Base-by-base conservation (phyloP, 2,113 vertebrate genomes). In the Melierax canorus region DNA sequence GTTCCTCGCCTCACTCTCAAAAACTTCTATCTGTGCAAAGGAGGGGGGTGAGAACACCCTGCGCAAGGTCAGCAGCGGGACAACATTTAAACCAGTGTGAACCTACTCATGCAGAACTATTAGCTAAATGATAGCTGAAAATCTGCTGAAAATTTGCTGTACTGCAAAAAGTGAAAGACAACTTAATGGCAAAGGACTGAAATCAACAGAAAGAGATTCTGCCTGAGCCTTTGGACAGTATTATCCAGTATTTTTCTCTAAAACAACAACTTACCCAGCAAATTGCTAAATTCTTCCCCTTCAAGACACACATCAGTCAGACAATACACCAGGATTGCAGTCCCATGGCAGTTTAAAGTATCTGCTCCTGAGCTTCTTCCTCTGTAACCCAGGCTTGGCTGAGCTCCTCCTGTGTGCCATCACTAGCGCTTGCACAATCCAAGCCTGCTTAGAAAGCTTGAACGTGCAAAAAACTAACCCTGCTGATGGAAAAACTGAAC, bases 211-310 rank as follows among this genome's bases (percentile, higher is more conserved):
- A 45, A 64, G 18, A 94, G 55, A 53, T 30, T 66, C 78, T 48
- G 39, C 53, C 56, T 24, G 51, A 73, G 50, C 17, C 41, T 10
- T 0, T 50, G n/a, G 53, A 62, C 9, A 14, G 36, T 24, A 78
- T 55, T 59, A 86, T 26, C 74, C 34, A 27, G 32, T 34, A 34
- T 86, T 90, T 76, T 88, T 46, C 55, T 67, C 58, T 45, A 34
- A 80, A 95, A 79, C 75, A 82, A 39, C 48, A 72, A 66, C 45
- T 79, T 75, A 53, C 3, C 58, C 69, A 93, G 17, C 24, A 66
- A 92, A 93, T 58, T 85, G 63, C 85, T 90, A 38, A 90, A 92
- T 72, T 88, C 38, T 38, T 88, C 71, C 58, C 41, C 53, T 45
- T 80, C 32, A 24, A 85, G 78, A 38, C 51, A 43, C 0, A 2